Conservation (phyloP, 2,113 vertebrate species). For the Pygoscelis antarcticus region DNA sequence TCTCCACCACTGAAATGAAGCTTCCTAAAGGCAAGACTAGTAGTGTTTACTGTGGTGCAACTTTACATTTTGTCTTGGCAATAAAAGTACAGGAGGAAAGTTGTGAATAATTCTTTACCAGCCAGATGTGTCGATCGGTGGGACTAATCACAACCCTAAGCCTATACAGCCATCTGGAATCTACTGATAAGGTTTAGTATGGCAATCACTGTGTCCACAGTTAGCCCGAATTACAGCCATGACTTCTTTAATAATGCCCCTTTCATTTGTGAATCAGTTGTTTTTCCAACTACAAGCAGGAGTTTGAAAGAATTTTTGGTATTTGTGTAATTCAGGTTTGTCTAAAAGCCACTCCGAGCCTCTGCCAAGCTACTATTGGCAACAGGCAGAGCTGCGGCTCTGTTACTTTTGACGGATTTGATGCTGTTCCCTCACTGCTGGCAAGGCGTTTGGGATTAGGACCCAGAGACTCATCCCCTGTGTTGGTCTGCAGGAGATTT, state of each 20-base stretch:
- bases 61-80: neutral
- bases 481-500: neutral
- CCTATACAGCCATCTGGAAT: neutral
- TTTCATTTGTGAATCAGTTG: constrained; percentile 39
- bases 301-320: constrained; percentile 60
- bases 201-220: neutral
- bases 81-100: neutral
- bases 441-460: neutral
- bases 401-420: neutral
- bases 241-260: constrained; percentile 20
- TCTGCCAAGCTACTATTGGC: constrained; percentile 23
- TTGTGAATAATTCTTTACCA: neutral
- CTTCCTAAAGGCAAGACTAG: neutral
- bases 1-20: neutral
- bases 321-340: constrained; percentile 46
- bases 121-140: neutral
- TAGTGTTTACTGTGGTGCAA: neutral
- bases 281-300: neutral
- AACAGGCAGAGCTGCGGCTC: neutral
- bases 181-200: neutral
- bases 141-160: neutral
- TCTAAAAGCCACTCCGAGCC: neutral
- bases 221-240: neutral
- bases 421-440: neutral
- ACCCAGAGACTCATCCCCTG: neutral